Conservation (phyloP, 2,888 invertebrate species). For the Dyspetes luteomarginatus region DNA sequence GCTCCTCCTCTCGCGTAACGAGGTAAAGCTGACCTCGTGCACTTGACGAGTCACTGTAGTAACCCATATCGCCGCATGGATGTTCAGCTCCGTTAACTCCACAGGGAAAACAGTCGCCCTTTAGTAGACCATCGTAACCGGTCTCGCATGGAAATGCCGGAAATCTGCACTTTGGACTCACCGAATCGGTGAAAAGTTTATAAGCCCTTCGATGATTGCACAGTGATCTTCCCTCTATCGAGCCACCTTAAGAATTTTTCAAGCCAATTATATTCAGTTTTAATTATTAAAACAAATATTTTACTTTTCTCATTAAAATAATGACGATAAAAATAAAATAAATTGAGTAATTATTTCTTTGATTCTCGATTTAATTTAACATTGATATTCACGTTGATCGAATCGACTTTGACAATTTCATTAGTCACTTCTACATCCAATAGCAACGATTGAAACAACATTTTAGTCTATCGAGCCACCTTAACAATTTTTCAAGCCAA, state of each 20-base stretch:
- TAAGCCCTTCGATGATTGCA: constrained; percentile 97
- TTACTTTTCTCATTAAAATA: no score
- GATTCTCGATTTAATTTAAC: background rate
- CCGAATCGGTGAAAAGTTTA: constrained; percentile 97
- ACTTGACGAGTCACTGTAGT: constrained; percentile 93
- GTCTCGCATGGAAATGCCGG: constrained; percentile 94
- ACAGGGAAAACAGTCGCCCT: constrained; percentile 91
- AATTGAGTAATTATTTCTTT: background rate
- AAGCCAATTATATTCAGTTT: constrained; percentile 24
- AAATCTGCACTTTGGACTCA: constrained; percentile 95
- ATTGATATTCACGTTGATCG: background rate
- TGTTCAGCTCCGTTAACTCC: constrained; percentile 84
- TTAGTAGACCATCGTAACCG: constrained; percentile 92
- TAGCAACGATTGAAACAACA: no score
- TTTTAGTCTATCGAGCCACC: constrained; percentile 87
- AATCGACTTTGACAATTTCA: background rate
- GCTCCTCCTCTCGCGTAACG: constrained; percentile 95
- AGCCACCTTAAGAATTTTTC: constrained; percentile 85
- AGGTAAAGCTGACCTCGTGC: constrained; percentile 95
- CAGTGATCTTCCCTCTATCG: constrained; percentile 93
- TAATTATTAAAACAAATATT: background rate
- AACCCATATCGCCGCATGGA: constrained; percentile 96
- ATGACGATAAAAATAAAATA: no score
- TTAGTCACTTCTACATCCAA: background rate
- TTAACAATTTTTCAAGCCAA: constrained; percentile 70